phyloP scores from a whole-genome alignment of 92 coral and sea anemone genomes.

The Umimayanthus kanabou region DNA sequence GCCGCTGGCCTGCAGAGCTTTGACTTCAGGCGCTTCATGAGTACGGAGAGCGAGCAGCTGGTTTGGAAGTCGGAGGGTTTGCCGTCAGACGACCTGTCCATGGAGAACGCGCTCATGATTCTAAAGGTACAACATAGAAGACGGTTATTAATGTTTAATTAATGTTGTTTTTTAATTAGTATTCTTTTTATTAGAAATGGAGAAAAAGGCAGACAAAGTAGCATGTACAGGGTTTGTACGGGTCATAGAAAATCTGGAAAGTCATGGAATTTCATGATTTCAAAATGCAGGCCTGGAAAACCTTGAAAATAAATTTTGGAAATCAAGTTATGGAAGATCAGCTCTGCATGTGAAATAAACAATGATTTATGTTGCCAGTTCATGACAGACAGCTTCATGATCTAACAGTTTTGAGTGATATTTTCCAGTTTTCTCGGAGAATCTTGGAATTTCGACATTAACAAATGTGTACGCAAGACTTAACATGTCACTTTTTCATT shows the following conservation, averaged over 20 bases:
- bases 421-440: not conserved
- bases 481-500: not conserved
- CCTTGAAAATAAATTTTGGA: not conserved
- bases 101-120: conserved; percentile 97
- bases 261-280: too few relatives aligned
- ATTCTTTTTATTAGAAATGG: not conserved
- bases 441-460: too few relatives aligned
- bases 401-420: not conserved
- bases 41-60: conserved; percentile 98
- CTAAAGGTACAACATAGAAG: conserved; percentile 66
- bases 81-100: conserved; percentile 97
- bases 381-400: not conserved
- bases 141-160: not conserved
- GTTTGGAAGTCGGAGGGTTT: conserved; percentile 98
- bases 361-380: not conserved
- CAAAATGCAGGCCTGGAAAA: too few relatives aligned
- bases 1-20: conserved; percentile 87
- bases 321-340: not conserved
- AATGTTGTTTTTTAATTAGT: too few relatives aligned
- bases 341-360: not conserved
- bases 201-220: too few relatives aligned
- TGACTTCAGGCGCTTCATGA: conserved; percentile 98
- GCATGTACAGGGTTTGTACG: too few relatives aligned
- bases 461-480: too few relatives aligned
- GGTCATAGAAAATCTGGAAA: too few relatives aligned